phyloP scores from a whole-genome alignment of 1,140 invertebrate genomes.

The Pogonomyrmex barbatus region DNA sequence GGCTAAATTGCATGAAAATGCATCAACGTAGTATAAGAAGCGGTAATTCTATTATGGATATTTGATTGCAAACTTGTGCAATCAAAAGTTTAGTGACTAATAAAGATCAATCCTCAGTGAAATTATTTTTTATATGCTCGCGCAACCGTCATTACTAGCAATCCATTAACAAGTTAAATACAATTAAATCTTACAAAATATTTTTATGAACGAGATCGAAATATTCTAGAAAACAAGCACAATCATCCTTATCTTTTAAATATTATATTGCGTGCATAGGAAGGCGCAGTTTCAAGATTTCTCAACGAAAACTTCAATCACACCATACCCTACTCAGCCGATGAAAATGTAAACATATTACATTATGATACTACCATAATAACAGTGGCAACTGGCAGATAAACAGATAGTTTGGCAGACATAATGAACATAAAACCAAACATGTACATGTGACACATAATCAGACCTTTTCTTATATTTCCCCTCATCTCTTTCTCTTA shows the following conservation, averaged over 20 bases:
- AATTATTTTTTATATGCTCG: slow-evolving; percentile 15
- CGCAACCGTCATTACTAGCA: slow-evolving; percentile 22
- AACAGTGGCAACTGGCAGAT: slow-evolving; percentile 83
- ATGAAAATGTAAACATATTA: slow-evolving; percentile 74
- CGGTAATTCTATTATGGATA: slow-evolving; percentile 47
- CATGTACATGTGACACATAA: slow-evolving; percentile 77
- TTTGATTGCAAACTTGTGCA: slow-evolving; percentile 13
- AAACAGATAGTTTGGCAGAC: slow-evolving; percentile 84
- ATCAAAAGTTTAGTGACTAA: slow-evolving; percentile 35
- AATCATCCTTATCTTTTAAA: slow-evolving; percentile 71
- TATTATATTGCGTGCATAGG: slow-evolving; percentile 72
- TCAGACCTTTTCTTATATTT: slow-evolving; percentile 66
- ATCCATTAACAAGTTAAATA: slow-evolving; percentile 35
- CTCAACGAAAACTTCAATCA: slow-evolving; percentile 73
- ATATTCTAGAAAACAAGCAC: slow-evolving; percentile 81
- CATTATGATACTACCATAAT: slow-evolving; percentile 68
- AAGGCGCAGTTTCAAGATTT: slow-evolving; percentile 75
- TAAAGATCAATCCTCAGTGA: slow-evolving; percentile 47
- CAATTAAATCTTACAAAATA: slow-evolving; percentile 70
- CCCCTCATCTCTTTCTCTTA: slow-evolving; percentile 1
- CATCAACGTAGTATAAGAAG: slow-evolving; percentile 44
- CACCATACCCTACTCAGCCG: slow-evolving; percentile 74
- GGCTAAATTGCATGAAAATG: slow-evolving; percentile 45
- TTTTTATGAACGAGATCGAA: slow-evolving; percentile 85
- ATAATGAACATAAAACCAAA: slow-evolving; percentile 84